Evolutionary conservation across 2,888 invertebrate species (phyloP), one percentile per base, ranked within the genome.

Genomic region (Leptopilina syphax): DNA sequence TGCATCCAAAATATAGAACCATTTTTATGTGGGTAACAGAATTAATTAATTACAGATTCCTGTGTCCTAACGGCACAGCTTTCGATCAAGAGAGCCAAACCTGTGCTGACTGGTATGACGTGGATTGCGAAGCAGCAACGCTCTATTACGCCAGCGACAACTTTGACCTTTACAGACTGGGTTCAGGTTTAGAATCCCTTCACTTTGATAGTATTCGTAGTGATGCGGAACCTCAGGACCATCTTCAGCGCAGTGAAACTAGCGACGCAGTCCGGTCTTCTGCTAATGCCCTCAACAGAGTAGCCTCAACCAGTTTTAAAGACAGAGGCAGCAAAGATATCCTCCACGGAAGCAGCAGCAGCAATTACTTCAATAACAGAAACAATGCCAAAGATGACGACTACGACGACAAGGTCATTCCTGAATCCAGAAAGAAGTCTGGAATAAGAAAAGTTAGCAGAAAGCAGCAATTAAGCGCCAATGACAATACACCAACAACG

Each of bases 81-180:
- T 98, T 98, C 93, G 97, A 98, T 92, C 97, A 97, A 91, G 97
- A 97, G 91, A 96, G 97, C 80, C 97, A 97, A 92, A 97, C 97
- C 41, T 98, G 97, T 91, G 97, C 97, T 70, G 96, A 97, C 88
- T 97, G 97, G 96, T 97, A 96, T 83, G 97, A 97, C 91, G 96
- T 97, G 0, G 97, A 97, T 89, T 98, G 98, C 90, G 95, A 95
- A 87, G 96, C 96, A 57, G 95, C 96, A 18, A 96, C 96, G 67
- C 93, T 96, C 85, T 96, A 96, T 92, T 95, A 95, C 89, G 94
- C 95, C 85, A 96, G 96, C 91, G 96, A 97, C 93, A 96, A 96
- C 93, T 96, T 97, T 89, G 97, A 97, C 93, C 94, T 97, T 88
- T 97, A 96, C 93, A 95, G 95, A 89, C 94, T 96, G 85, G 96